Evolutionary conservation across 2,888 invertebrate genomes (phyloP).

Genomic region (Busseola fusca): DNA sequence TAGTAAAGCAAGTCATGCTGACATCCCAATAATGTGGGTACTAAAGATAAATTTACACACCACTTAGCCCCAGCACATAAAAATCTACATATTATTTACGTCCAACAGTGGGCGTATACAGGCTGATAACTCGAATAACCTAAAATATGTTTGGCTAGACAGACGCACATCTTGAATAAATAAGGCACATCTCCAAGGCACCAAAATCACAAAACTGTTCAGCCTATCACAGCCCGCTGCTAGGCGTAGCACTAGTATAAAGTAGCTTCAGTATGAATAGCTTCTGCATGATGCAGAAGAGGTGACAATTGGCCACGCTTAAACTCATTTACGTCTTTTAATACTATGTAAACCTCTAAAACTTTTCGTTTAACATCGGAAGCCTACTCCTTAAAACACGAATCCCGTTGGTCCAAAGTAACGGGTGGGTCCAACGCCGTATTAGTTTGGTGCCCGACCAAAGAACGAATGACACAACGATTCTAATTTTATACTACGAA

Average conservation of each 20-base stretch:
- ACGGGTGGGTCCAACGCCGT: background rate
- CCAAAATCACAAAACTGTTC: background rate
- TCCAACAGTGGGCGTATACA: background rate
- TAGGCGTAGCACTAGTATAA: constrained; percentile 1
- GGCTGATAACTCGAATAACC: background rate
- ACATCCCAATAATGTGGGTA: constrained; percentile 4
- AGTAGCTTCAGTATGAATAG: background rate
- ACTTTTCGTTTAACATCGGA: background rate
- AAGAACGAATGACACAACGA: background rate
- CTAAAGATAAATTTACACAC: background rate
- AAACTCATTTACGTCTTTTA: background rate
- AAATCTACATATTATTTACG: background rate
- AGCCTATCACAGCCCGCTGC: background rate
- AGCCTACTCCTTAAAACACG: background rate
- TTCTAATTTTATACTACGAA: constrained; percentile 5
- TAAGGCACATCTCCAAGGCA: background rate
- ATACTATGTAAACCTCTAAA: background rate
- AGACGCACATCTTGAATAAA: background rate
- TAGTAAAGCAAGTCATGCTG: constrained; percentile 25
- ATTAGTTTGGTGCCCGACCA: background rate
- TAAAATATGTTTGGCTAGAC: too few relatives aligned
- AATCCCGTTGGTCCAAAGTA: background rate
- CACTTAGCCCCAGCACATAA: background rate
- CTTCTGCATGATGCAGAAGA: background rate
- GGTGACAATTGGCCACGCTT: background rate